phyloP scores from a whole-genome alignment of 2,797 vertebrate species.

The Smutsia temminckii region DNA sequence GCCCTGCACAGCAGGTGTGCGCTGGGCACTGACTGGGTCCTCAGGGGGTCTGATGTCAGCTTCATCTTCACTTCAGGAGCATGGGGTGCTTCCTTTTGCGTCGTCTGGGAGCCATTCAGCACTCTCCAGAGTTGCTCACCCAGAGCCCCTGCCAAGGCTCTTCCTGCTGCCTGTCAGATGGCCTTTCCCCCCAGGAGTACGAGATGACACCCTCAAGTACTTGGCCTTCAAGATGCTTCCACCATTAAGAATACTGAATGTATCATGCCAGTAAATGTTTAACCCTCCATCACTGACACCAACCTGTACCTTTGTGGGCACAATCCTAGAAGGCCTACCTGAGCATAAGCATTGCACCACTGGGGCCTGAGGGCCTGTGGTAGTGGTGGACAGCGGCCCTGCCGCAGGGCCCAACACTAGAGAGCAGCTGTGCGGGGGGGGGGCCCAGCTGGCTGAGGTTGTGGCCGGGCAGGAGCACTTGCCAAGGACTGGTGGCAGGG shows the following conservation, averaged over 20 bases:
- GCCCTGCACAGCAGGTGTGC: not conserved
- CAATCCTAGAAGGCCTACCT: too few relatives aligned
- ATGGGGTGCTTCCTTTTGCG: not conserved
- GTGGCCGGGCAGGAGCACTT: not conserved
- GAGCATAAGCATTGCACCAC: too few relatives aligned
- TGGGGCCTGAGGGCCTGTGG: too few relatives aligned
- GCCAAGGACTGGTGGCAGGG: not conserved
- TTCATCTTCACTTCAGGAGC: conserved; percentile 37
- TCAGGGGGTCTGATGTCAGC: not conserved
- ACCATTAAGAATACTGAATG: not conserved
- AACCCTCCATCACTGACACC: not conserved
- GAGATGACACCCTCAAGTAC: not conserved
- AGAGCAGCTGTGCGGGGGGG: too few relatives aligned
- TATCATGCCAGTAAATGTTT: not conserved
- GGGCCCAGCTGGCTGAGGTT: too few relatives aligned
- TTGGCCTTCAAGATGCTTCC: not conserved
- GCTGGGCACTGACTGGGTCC: not conserved
- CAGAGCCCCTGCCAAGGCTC: not conserved
- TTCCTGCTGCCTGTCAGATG: not conserved
- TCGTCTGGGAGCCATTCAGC: not conserved
- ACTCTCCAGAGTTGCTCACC: not conserved
- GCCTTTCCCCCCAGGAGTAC: not conserved
- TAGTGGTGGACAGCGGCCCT: too few relatives aligned
- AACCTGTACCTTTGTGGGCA: not conserved
- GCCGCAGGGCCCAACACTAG: too few relatives aligned